These are phyloP conservation scores for Eupithecia exiguata DNA, from an alignment of 2,888 invertebrate genomes.

Conservation along the genomic window DNA sequence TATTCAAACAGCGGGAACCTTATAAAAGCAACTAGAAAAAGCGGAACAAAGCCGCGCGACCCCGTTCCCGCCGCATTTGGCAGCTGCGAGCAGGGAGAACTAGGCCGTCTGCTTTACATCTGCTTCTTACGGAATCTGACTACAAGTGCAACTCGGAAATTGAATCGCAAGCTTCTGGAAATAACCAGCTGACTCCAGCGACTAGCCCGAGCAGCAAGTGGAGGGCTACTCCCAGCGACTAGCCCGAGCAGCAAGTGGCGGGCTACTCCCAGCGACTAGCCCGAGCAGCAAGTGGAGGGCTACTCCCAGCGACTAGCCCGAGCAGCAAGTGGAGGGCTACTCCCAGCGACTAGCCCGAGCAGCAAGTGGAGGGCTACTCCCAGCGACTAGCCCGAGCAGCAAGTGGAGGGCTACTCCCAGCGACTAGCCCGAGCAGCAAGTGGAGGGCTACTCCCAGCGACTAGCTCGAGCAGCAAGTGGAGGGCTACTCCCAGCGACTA, in stretches of 20 bases:
- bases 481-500: neutral
- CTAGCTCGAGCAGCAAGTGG: neutral
- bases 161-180: neutral
- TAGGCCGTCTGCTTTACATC: constrained; percentile 31
- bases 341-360: too few relatives aligned
- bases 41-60: constrained; percentile 41
- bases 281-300: neutral
- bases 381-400: neutral
- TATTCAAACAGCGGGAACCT: constrained; percentile 38
- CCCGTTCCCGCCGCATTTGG: constrained; percentile 45
- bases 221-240: neutral
- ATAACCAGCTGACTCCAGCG: neutral
- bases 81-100: constrained; percentile 39
- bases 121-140: constrained; percentile 26
- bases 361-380: neutral
- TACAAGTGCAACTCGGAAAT: constrained; percentile 17
- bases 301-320: too few relatives aligned
- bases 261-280: neutral
- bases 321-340: neutral
- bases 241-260: too few relatives aligned
- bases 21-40: constrained; percentile 43
- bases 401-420: too few relatives aligned
- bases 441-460: too few relatives aligned
- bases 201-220: neutral
- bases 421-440: neutral